phyloP scores from a whole-genome alignment of 2,888 invertebrate genomes.

The Ormyrus labotus region DNA sequence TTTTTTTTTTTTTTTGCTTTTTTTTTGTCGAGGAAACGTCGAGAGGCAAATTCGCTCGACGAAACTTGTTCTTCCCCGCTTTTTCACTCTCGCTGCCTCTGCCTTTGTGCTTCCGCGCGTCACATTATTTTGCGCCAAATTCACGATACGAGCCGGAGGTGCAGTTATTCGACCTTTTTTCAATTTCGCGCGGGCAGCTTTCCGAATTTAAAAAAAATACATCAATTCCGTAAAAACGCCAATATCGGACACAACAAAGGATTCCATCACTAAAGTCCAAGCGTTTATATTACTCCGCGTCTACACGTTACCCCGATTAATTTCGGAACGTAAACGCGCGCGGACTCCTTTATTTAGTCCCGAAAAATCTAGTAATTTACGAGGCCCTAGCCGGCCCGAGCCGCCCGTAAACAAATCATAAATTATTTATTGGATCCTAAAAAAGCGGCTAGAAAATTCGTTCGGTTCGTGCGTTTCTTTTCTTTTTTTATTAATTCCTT shows the following conservation, averaged over 20 bases:
- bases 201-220: too few species aligned
- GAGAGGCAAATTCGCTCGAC: constrained; percentile 5
- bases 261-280: too few species aligned
- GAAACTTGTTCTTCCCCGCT: not conserved
- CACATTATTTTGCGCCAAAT: constrained; percentile 9
- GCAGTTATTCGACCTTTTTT: constrained; percentile 35
- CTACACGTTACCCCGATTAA: not conserved
- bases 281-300: not conserved
- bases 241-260: too few species aligned
- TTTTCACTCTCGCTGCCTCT: constrained; percentile 2
- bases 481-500: constrained; percentile 31
- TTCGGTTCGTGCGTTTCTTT: not conserved
- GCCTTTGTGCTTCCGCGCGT: not conserved
- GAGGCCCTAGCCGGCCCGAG: not conserved
- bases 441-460: constrained; percentile 42
- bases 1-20: too few species aligned
- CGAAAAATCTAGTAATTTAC: constrained; percentile 28
- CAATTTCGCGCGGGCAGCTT: too few species aligned
- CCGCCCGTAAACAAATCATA: constrained; percentile 55
- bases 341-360: not conserved
- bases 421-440: constrained; percentile 56
- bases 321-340: not conserved
- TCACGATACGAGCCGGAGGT: constrained; percentile 1
- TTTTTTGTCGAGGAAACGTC: not conserved
- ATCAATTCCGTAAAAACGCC: too few species aligned